Conservation (phyloP, 2,113 vertebrate species). For the Lophochroa leadbeateri region DNA sequence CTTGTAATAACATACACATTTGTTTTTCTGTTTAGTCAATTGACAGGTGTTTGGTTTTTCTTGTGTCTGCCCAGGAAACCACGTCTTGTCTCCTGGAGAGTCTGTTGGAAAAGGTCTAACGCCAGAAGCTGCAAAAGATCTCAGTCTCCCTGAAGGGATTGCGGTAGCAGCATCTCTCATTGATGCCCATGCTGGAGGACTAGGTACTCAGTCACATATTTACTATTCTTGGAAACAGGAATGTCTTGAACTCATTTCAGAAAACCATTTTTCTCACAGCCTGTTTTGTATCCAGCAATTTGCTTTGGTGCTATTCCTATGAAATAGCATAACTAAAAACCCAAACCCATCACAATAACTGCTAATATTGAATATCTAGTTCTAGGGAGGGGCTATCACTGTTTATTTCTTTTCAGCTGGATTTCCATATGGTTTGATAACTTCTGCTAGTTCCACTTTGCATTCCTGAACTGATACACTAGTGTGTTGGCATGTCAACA, state of each 20-base stretch:
- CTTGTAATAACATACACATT: neutral
- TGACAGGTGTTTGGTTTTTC: constrained; percentile 67
- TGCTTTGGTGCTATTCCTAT: neutral
- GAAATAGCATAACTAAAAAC: neutral
- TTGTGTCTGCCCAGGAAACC: constrained; percentile 81
- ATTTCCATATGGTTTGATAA: neutral
- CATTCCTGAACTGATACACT: neutral
- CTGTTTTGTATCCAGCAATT: neutral
- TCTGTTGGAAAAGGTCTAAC: constrained; percentile 85
- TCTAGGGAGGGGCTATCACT: neutral
- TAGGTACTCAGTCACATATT: constrained; percentile 78
- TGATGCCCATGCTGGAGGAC: constrained; percentile 95
- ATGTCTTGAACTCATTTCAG: neutral
- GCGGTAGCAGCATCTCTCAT: constrained; percentile 92
- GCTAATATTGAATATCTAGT: neutral
- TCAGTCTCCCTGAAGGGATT: constrained; percentile 83
- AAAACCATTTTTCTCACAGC: neutral
- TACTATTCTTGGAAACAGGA: neutral
- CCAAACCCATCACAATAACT: neutral
- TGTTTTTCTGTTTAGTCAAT: constrained; percentile 57
- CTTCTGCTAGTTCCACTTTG: neutral
- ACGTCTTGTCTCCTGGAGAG: constrained; percentile 84
- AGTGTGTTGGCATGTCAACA: accelerated
- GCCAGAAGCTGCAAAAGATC: constrained; percentile 80
- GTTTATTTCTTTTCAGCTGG: neutral